Conservation (phyloP, 2,888 invertebrate species). For the Stegophylla sp. region DNA sequence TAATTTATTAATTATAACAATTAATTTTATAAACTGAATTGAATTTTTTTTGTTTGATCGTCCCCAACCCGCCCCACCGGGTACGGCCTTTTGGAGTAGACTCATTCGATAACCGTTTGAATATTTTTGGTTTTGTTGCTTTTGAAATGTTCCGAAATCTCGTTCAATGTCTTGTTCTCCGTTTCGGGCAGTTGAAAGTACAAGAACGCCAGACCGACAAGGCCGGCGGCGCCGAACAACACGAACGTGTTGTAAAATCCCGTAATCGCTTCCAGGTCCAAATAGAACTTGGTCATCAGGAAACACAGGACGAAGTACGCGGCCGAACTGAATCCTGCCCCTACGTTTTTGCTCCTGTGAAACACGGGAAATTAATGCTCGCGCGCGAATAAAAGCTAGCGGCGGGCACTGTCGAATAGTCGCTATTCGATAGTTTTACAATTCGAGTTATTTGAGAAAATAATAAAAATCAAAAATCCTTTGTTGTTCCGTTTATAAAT, state of each 20-base stretch:
- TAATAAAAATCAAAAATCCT: too few species aligned
- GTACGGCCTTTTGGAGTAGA: too few species aligned
- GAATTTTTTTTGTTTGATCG: too few species aligned
- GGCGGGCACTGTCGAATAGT: too few species aligned
- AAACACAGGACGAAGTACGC: conserved; percentile 34
- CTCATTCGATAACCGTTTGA: too few species aligned
- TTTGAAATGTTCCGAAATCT: conserved; percentile 39
- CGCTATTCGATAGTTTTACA: too few species aligned
- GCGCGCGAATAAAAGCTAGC: too few species aligned
- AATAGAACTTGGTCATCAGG: conserved; percentile 40
- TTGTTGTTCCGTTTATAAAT: too few species aligned
- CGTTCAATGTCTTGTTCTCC: conserved; percentile 27
- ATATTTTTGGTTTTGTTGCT: background rate
- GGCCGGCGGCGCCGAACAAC: background rate
- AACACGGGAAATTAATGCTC: background rate
- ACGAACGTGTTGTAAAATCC: conserved; percentile 47
- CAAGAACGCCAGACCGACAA: conserved; percentile 27
- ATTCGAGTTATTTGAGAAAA: too few species aligned
- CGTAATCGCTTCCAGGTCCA: conserved; percentile 16
- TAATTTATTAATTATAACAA: too few species aligned
- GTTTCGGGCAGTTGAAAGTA: conserved; percentile 32
- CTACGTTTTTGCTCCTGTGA: conserved; percentile 38
- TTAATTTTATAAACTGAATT: too few species aligned
- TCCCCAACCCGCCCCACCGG: too few species aligned
- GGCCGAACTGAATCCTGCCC: conserved; percentile 23